Conservation (phyloP, 2,113 vertebrate species). For the Toxostoma redivivum region DNA sequence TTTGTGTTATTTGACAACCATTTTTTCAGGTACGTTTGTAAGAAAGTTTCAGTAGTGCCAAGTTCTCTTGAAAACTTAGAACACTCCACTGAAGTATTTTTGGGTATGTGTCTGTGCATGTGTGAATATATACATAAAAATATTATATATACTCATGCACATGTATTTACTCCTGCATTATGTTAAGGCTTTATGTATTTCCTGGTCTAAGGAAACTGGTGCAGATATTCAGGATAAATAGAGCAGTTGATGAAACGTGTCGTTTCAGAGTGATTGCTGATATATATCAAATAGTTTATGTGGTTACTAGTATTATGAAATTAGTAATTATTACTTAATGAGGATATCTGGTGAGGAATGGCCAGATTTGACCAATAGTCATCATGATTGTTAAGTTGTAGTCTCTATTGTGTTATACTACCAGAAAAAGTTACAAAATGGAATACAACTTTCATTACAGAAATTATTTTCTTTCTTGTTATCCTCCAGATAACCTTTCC, state of each 20-base stretch:
- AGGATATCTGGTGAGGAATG: neutral
- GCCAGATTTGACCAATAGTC: neutral
- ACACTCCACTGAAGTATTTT: neutral
- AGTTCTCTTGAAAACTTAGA: conserved; percentile 15
- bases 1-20: conserved; percentile 40
- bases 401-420: neutral
- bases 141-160: neutral
- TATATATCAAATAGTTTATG: neutral
- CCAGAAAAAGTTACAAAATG: neutral
- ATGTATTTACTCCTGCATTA: neutral
- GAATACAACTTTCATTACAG: neutral
- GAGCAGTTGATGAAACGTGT: neutral
- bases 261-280: neutral
- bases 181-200: neutral
- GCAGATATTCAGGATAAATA: neutral
- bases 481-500: neutral
- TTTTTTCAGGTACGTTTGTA: neutral
- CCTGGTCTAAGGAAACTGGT: neutral
- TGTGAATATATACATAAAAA: neutral
- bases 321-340: neutral
- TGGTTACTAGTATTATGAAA: neutral
- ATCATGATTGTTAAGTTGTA: neutral
- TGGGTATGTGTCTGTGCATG: neutral
- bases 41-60: conserved; percentile 2
- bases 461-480: neutral